These are phyloP conservation scores for Diachasmimorpha longicaudata DNA, from an alignment of 1,140 invertebrate species.

Conservation along the genomic window DNA sequence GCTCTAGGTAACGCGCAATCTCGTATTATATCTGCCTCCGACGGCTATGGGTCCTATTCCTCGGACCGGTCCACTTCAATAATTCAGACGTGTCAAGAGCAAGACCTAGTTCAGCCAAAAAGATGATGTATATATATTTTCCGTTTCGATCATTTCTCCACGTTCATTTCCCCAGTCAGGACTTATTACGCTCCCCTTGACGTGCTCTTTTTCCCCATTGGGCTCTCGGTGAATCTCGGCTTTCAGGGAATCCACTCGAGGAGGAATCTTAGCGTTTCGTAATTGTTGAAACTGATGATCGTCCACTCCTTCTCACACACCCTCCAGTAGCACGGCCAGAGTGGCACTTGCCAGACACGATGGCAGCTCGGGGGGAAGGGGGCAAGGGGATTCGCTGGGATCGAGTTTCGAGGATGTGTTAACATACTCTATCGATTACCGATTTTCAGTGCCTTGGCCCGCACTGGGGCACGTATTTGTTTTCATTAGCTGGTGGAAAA, in stretches of 20 bases:
- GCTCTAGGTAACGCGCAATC: background rate
- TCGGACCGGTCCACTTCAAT: background rate
- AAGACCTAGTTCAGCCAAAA: conserved; percentile 10
- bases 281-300: conserved; percentile 1
- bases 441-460: background rate
- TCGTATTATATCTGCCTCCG: conserved; percentile 3
- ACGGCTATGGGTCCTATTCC: conserved; percentile 1
- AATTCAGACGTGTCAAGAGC: conserved; percentile 17
- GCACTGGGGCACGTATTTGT: background rate
- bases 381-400: background rate
- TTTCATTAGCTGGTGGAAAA: background rate
- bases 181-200: too few relatives aligned
- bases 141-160: background rate
- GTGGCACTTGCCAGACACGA: background rate
- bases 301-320: background rate
- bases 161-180: background rate
- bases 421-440: background rate
- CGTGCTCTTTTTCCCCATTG: background rate
- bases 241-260: background rate
- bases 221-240: background rate
- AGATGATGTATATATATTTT: background rate
- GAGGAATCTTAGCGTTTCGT: background rate
- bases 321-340: background rate
- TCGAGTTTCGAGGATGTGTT: background rate
- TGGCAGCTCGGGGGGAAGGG: background rate